A percentile compares a stretch with the other conserved stretches of the same genome.
Evolutionary conservation across 2,113 vertebrate genomes (phyloP).

Genomic region (Macquaria australasica): DNA sequence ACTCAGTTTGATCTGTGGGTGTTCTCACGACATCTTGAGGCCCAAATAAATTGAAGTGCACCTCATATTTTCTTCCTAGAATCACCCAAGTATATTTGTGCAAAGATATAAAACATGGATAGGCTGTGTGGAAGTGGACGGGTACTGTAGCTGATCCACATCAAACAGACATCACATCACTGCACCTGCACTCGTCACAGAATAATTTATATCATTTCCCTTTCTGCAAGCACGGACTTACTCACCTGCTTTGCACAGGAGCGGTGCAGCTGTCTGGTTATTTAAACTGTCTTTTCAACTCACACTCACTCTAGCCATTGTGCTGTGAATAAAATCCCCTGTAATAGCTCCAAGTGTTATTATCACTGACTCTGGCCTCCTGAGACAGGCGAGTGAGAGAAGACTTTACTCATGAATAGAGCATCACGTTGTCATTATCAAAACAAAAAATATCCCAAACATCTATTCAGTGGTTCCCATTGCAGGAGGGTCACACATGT

Average conservation of each 20-base stretch:
- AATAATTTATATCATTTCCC: not conserved
- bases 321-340: not conserved
- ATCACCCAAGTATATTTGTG: not conserved
- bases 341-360: not conserved
- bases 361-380: not conserved
- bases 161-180: not conserved
- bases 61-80: not conserved
- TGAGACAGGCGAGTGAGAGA: not conserved
- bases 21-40: slow-evolving; percentile 22
- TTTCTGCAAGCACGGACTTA: not conserved
- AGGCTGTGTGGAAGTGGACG: not conserved
- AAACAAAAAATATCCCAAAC: not conserved
- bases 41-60: not conserved
- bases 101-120: not conserved
- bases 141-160: not conserved
- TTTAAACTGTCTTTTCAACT: not conserved
- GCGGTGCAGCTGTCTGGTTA: too few species aligned
- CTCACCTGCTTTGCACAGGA: not conserved
- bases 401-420: not conserved
- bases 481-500: not conserved
- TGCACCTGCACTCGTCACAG: not conserved
- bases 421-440: not conserved
- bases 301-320: not conserved
- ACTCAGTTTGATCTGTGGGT: slow-evolving; percentile 37
- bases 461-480: not conserved